Percentiles rank a stretch among this genome's conserved stretches.
phyloP scores from a whole-genome alignment of 2,797 vertebrate genomes.

The Neosilurus mollespiculum region DNA sequence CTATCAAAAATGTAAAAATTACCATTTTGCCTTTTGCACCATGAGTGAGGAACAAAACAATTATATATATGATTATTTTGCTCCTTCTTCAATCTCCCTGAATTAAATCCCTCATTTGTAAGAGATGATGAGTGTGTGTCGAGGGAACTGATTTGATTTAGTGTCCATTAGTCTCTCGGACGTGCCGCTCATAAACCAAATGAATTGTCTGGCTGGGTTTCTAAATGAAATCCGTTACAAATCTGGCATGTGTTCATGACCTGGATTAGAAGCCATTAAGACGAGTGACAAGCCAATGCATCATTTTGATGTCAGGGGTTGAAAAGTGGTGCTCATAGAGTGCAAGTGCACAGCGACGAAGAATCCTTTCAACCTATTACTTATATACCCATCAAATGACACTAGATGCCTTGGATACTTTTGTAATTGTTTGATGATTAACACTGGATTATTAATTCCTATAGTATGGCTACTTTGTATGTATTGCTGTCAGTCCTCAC shows the following conservation, averaged over 20 bases:
- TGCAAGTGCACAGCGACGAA: constrained; percentile 32
- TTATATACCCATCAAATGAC: not conserved
- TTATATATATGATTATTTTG: not conserved
- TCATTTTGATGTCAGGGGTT: constrained; percentile 40
- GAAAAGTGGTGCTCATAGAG: constrained; percentile 22
- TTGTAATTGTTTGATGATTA: constrained; percentile 11
- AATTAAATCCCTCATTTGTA: constrained; percentile 24
- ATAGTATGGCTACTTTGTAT: too few species aligned
- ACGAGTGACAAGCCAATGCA: constrained; percentile 37
- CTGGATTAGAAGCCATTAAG: constrained; percentile 48
- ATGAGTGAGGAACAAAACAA: not conserved
- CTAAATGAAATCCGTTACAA: constrained; percentile 50
- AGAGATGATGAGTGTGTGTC: not conserved
- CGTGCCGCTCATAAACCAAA: constrained; percentile 38
- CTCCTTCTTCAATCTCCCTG: constrained; percentile 11
- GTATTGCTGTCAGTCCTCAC: not conserved
- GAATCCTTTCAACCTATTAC: constrained; percentile 12
- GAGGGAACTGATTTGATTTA: constrained; percentile 42
- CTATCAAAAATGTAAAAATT: not conserved
- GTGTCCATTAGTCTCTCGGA: constrained; percentile 41
- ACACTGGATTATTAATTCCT: not conserved
- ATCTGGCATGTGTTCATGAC: constrained; percentile 48
- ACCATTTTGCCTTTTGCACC: not conserved
- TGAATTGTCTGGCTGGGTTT: constrained; percentile 43
- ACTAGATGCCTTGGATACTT: not conserved